Conservation (phyloP, 2,113 vertebrate genomes). For the Phocoena phocoena region DNA sequence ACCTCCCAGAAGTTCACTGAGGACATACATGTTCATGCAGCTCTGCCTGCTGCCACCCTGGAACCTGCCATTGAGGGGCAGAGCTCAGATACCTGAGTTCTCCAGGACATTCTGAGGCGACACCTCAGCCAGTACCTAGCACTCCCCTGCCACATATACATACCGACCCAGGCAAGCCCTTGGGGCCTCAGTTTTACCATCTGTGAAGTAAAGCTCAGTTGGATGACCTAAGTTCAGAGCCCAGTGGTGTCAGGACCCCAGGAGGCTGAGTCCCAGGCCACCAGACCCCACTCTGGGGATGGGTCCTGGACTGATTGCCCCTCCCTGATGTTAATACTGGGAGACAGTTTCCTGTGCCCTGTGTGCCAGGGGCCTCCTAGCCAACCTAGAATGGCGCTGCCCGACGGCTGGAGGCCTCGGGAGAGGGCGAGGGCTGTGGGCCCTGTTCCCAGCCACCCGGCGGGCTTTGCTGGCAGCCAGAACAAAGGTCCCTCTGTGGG, state of each 20-base stretch:
- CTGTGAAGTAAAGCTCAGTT: neutral
- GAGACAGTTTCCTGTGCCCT: conserved; percentile 30
- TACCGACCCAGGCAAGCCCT: neutral
- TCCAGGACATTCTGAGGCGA: neutral
- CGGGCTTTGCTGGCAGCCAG: conserved; percentile 82
- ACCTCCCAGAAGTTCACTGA: neutral
- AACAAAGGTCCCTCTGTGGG: conserved; percentile 86
- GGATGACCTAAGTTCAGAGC: neutral
- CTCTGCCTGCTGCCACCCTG: neutral
- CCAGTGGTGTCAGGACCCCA: neutral
- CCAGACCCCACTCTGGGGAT: neutral
- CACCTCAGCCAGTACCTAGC: neutral
- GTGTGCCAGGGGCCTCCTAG: conserved; percentile 70
- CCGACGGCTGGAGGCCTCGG: conserved; percentile 77
- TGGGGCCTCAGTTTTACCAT: neutral
- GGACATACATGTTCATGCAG: rapidly evolving
- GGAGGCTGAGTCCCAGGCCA: neutral
- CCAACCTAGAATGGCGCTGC: conserved; percentile 62
- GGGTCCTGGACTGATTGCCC: neutral
- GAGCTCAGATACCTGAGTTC: neutral
- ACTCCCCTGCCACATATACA: neutral
- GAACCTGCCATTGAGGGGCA: neutral
- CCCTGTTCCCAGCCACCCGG: conserved; percentile 77
- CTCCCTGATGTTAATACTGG: neutral
- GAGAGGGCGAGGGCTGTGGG: conserved; percentile 80